Evolutionary conservation across 2,888 invertebrate genomes (phyloP).

Genomic region (Hypena proboscidalis): DNA sequence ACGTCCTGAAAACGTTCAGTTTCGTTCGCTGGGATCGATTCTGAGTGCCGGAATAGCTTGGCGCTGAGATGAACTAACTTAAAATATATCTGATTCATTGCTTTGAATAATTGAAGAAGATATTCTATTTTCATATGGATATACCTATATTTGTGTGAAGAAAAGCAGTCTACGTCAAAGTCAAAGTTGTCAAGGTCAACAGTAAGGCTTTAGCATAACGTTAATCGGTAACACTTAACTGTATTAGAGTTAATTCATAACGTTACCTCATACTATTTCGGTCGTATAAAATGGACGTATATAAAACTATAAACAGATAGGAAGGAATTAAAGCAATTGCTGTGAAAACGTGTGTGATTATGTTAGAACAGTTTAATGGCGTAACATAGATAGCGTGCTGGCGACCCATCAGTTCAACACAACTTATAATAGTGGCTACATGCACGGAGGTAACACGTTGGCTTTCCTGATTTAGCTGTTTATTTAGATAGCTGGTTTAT

Average conservation of each 20-base stretch:
- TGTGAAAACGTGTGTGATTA: slow-evolving; percentile 12
- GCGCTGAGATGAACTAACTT: slow-evolving; percentile 29
- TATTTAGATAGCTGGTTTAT: slow-evolving; percentile 22
- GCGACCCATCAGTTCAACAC: slow-evolving; percentile 22
- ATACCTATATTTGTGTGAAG: too few relatives aligned
- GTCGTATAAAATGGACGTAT: neutral
- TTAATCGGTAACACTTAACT: too few relatives aligned
- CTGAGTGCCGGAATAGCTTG: slow-evolving; percentile 46
- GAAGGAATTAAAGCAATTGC: slow-evolving; percentile 10
- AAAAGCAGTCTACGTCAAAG: too few relatives aligned
- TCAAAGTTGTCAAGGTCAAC: too few relatives aligned
- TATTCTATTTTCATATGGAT: too few relatives aligned
- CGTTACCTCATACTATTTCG: too few relatives aligned
- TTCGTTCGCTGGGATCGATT: slow-evolving; percentile 71
- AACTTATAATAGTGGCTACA: slow-evolving; percentile 21
- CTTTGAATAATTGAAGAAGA: too few relatives aligned
- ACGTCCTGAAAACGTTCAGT: slow-evolving; percentile 64
- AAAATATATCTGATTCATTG: too few relatives aligned
- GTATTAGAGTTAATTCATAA: neutral
- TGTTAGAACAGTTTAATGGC: slow-evolving; percentile 19
- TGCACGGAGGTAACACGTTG: slow-evolving; percentile 18
- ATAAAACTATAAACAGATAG: slow-evolving; percentile 1
- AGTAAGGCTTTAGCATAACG: too few relatives aligned
- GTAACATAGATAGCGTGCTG: slow-evolving; percentile 30
- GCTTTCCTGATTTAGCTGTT: slow-evolving; percentile 26